Evolutionary conservation across 2,888 invertebrate species (phyloP), one percentile per base, ranked within the genome.

Genomic region (Limnephilus lunatus): DNA sequence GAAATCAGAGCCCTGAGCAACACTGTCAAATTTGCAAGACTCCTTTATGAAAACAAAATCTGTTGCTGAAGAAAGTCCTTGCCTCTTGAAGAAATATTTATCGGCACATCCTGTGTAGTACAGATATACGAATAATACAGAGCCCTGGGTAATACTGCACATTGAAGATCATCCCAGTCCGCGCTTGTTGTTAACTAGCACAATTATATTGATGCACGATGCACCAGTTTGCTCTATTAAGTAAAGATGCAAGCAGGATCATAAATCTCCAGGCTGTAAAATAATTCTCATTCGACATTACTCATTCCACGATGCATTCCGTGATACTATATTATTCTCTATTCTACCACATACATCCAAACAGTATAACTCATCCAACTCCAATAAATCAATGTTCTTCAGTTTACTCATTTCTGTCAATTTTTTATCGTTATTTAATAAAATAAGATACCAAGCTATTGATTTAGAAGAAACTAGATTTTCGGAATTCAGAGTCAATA

Each of bases 171-270:
- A 85, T 85, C 68, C 53, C 48, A 89, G 82, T 68, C 85, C 32
- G 91, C 30, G 85, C 88, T 88, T 39, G 83, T 68, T 91, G 82
- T 81, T 91, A 92, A 92, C 91, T 68, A 91, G 89, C 91, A 86
- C 92, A 91, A 92, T 92, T 92, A 92, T 89, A 91, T 92, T 85
- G 92, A 89, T 89, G 91, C 91, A 91, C 91, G 92, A 92, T 91
- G 89, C 92, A 91, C 89, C 92, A 89, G 92, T 89, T 91, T 92
- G 92, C 86, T 89, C 89, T 80, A 92, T 92, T 91, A 91, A 89
- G 85, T 91, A 90, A 92, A 88, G 92, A 92, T 85, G 90, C 90
- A 85, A 81, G 83, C 89, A 85, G 39, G 91, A 88, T 89, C 86
- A 91, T 92, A 92, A 92, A 92, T 92, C 91, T 92, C 44, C 83